A percentile compares a stretch with the other conserved stretches of the same genome.
These are phyloP conservation scores for Mesocentrotus franciscanus DNA, from an alignment of 53 echinoderm and acorn worm genomes.

Conservation along the genomic window DNA sequence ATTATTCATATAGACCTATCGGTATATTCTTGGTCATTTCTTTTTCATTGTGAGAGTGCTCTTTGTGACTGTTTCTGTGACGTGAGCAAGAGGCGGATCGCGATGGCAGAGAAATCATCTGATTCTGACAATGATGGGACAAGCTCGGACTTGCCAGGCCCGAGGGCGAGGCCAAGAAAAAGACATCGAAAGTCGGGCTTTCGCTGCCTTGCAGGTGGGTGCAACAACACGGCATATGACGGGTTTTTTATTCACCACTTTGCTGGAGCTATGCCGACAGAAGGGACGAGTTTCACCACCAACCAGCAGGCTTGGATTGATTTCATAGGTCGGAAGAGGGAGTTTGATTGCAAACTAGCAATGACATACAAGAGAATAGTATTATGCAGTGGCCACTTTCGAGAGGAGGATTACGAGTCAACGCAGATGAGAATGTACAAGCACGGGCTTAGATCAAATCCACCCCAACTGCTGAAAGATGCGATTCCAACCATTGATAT, in stretches of 20 bases:
- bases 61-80: too few species aligned
- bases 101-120: too few species aligned
- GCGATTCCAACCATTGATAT: not conserved
- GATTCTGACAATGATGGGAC: too few species aligned
- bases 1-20: too few species aligned
- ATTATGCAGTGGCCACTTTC: conserved; percentile 3
- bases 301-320: not conserved
- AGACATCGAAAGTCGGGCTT: not conserved
- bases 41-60: too few species aligned
- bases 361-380: not conserved
- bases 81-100: too few species aligned
- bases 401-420: not conserved
- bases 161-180: not conserved
- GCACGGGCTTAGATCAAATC: not conserved
- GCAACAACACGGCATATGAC: not conserved
- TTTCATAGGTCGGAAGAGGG: not conserved
- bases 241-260: not conserved
- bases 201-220: conserved; percentile 17
- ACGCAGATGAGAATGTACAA: not conserved
- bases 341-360: not conserved
- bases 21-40: too few species aligned
- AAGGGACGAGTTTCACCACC: not conserved
- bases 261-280: not conserved
- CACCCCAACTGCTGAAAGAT: not conserved
- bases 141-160: too few species aligned